Base-by-base conservation (phyloP, 1,140 invertebrate species). In the Dolichoris vasculosae region DNA sequence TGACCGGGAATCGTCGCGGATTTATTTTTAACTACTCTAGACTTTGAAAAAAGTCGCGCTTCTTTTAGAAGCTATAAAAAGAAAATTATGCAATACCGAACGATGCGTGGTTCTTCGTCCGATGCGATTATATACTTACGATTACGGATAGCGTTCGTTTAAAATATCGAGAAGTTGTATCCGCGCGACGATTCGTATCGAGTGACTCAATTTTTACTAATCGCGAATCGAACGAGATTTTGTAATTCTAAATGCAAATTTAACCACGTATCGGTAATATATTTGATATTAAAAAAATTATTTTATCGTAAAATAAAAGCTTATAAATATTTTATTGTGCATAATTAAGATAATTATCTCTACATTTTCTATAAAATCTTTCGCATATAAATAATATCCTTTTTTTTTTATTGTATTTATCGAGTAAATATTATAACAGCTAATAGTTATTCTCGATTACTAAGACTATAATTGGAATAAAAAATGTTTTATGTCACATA, bases 21-120 rank as follows among this genome's bases (percentile, higher is more conserved):
- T 82, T 81, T 82, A 82, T 82, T 82, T 82, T 55, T 35, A 55
- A 59, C 67, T 69, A 9, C 30, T 4, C 43, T 46, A 11, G 64
- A 32, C 79, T 51, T 48, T 35, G 63, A 69, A 71, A 80, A 69
- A 64, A 51, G 32, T 51, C 43, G 0, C 46, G 23, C 43, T 67
- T 82, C 43, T 38, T 82, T 82, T 71, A 4, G 15, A 35, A 13
- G 79, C 43, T 71, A 69, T 69, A 35, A 69, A 51, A 69, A 51
- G 43, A 35, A 0, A 17, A 35, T 71, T 82, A 35, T 69, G 64
- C 64, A 82, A 82, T 48, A 40, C 11, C 46, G 2, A 32, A 11
- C 46, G 46, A 55, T 15, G 26, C n/a, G 6, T 38, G 1, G 8
- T 32, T 35, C 40, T 51, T 3, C 55, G 0, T 6, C 8, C 2